Evolutionary conservation across 2,113 vertebrate genomes (phyloP).

Genomic region (Pachypanchax playfairii): DNA sequence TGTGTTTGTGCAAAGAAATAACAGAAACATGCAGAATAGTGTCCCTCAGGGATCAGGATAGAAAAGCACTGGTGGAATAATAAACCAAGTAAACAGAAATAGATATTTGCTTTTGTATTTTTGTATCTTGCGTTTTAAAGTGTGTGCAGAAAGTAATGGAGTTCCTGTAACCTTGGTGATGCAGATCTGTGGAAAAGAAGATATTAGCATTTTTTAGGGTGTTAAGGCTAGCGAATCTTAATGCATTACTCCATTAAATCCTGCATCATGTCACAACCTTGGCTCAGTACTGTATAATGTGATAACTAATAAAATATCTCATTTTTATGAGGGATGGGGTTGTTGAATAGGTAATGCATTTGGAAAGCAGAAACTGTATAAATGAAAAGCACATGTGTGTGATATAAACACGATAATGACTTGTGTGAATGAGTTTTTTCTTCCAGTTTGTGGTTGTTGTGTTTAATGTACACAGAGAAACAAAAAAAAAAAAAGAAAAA

Average conservation of each 20-base stretch:
- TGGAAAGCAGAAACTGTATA: constrained; percentile 32
- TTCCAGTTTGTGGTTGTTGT: constrained; percentile 34
- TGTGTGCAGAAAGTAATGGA: constrained; percentile 48
- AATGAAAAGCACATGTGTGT: constrained; percentile 30
- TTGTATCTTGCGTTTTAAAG: constrained; percentile 19
- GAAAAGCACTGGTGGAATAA: too few species aligned
- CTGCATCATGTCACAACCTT: constrained; percentile 51
- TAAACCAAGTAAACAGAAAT: too few species aligned
- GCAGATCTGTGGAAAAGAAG: constrained; percentile 52
- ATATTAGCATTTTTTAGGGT: constrained; percentile 41
- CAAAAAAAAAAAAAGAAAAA: constrained; percentile 54
- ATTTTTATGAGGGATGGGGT: constrained; percentile 40
- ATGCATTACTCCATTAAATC: constrained; percentile 68
- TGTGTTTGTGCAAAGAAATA: too few species aligned
- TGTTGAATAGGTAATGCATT: constrained; percentile 53
- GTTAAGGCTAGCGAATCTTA: constrained; percentile 23
- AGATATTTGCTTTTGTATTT: constrained; percentile 20
- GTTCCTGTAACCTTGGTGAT: constrained; percentile 52
- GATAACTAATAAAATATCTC: constrained; percentile 53
- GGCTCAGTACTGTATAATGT: constrained; percentile 53
- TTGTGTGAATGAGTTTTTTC: constrained; percentile 44
- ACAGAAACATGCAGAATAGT: too few species aligned
- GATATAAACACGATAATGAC: constrained; percentile 37
- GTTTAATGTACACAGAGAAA: constrained; percentile 41
- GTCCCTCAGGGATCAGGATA: too few species aligned